A percentile compares a stretch with the other conserved stretches of the same genome.
phyloP scores from a whole-genome alignment of 2,797 vertebrate species.

The Amblyopsis hoosieri region DNA sequence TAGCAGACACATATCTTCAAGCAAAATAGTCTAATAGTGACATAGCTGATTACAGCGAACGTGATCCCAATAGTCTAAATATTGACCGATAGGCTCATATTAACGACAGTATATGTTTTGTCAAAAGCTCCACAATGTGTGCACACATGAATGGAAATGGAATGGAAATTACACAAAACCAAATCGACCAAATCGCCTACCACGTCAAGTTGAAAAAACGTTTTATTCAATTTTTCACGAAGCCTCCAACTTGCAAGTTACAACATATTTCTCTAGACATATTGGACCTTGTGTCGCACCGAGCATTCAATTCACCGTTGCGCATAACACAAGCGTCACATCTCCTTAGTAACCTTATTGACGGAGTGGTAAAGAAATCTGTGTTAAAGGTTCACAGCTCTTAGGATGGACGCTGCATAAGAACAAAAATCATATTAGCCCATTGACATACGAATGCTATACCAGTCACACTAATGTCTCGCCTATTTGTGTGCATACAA shows the following conservation, averaged over 20 bases:
- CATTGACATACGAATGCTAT: not conserved
- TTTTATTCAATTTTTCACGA: not conserved
- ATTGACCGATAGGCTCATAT: no score
- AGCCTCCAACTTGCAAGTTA: not conserved
- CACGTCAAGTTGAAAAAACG: not conserved
- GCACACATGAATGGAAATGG: not conserved
- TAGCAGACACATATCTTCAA: no score
- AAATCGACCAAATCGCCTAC: conserved; percentile 13
- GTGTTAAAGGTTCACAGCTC: conserved; percentile 68
- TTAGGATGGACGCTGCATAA: not conserved
- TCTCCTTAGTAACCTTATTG: conserved; percentile 86
- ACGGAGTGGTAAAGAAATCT: conserved; percentile 66
- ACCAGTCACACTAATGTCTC: not conserved
- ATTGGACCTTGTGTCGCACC: conserved; percentile 10
- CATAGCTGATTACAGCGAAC: no score
- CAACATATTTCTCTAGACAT: conserved; percentile 1
- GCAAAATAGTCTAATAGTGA: no score
- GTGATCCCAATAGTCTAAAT: no score
- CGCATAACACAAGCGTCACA: conserved; percentile 74
- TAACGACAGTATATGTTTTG: not conserved
- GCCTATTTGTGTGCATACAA: not conserved
- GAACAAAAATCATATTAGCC: not conserved
- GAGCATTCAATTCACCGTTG: conserved; percentile 61
- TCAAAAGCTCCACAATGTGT: conserved; percentile 14
- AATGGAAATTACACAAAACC: not conserved